Conservation (phyloP, 2,888 invertebrate species). For the Acanthosoma haemorrhoidale region DNA sequence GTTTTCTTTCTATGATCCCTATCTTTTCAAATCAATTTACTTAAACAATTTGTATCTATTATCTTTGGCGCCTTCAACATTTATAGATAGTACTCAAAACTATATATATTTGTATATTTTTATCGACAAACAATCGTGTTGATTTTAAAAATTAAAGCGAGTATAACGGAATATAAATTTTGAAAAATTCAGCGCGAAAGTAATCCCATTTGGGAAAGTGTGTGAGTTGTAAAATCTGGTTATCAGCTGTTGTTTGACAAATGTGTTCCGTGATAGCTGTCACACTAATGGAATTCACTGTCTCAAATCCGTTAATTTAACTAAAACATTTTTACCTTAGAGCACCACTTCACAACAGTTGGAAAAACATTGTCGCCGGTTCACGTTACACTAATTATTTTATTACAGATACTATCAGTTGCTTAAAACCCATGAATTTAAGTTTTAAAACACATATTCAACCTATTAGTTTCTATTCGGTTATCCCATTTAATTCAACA, state of each 20-base stretch:
- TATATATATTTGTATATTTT: too few relatives aligned
- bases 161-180: too few relatives aligned
- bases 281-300: constrained; percentile 20
- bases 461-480: constrained; percentile 6
- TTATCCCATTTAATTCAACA: constrained; percentile 15
- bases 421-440: constrained; percentile 12
- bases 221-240: too few relatives aligned
- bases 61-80: too few relatives aligned
- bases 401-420: constrained; percentile 14
- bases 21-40: too few relatives aligned
- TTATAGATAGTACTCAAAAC: too few relatives aligned
- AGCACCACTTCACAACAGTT: neutral
- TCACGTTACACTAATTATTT: neutral
- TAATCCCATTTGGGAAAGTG: too few relatives aligned
- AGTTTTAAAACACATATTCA: constrained; percentile 11
- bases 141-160: too few relatives aligned
- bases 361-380: neutral
- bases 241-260: constrained; percentile 32
- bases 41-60: too few relatives aligned
- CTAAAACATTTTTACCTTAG: neutral
- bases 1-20: too few relatives aligned
- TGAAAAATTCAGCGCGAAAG: too few relatives aligned
- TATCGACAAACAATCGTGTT: too few relatives aligned
- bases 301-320: constrained; percentile 15
- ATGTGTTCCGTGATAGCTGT: constrained; percentile 29